A percentile compares a stretch with the other conserved stretches of the same genome.
phyloP scores from a whole-genome alignment of 2,797 vertebrate species.

The Molossus alvarezi region DNA sequence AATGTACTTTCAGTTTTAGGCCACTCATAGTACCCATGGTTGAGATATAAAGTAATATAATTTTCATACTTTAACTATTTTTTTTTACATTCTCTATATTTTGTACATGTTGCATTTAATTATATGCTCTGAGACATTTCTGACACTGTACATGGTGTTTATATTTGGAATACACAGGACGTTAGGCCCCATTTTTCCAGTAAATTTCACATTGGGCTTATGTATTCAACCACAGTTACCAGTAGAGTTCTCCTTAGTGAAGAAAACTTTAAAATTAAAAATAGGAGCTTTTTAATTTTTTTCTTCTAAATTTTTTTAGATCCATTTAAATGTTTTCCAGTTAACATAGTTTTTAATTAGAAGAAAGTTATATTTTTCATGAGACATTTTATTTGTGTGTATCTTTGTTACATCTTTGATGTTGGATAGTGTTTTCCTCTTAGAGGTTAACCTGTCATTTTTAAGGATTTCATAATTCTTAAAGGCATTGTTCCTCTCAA shows the following conservation, averaged over 20 bases:
- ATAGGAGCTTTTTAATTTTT: background rate
- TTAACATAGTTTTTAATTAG: slow-evolving; percentile 41
- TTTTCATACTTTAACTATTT: background rate
- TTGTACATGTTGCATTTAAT: slow-evolving; percentile 25
- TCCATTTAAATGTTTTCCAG: background rate
- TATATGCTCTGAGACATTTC: background rate
- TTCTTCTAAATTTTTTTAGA: slow-evolving; percentile 29
- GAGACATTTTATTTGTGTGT: background rate
- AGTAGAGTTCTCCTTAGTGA: slow-evolving; percentile 1
- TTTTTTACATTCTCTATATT: background rate
- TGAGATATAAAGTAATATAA: background rate
- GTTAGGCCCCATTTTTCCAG: background rate
- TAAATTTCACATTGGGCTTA: background rate
- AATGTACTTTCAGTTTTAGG: background rate
- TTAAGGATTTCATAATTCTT: background rate
- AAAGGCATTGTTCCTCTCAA: background rate
- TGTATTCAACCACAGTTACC: background rate
- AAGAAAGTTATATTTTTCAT: slow-evolving; percentile 56
- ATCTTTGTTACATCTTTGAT: background rate
- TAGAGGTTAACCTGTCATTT: background rate
- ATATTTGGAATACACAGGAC: background rate
- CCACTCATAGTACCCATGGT: background rate
- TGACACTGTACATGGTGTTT: background rate
- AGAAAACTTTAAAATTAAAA: slow-evolving; percentile 19
- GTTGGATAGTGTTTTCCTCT: background rate